phyloP scores from a whole-genome alignment of 2,113 vertebrate species.

The Myocastor coypus region DNA sequence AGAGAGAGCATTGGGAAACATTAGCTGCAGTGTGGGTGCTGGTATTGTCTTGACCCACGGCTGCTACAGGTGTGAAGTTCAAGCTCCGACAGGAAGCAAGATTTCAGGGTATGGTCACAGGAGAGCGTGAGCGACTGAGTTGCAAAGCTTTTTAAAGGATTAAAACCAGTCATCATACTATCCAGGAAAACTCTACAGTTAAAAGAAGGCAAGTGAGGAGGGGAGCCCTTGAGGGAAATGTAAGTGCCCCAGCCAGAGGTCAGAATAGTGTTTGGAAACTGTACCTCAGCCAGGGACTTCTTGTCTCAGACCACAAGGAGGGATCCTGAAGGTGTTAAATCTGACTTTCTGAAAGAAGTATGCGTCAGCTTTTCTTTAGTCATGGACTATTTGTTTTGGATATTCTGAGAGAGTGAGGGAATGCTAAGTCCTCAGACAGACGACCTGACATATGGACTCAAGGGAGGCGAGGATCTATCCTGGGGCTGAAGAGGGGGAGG shows the following conservation, averaged over 20 bases:
- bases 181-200: not conserved
- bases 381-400: slow-evolving; percentile 63
- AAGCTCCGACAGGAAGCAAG: not conserved
- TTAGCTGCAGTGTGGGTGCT: not conserved
- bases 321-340: slow-evolving; percentile 6
- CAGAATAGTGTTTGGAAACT: slow-evolving; percentile 43
- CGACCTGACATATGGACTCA: slow-evolving; percentile 68
- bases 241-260: not conserved
- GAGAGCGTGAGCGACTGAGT: not conserved
- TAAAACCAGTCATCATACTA: not conserved
- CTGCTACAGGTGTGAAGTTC: not conserved
- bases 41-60: slow-evolving; percentile 15
- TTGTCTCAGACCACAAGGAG: not conserved
- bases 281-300: not conserved
- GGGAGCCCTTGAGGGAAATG: not conserved
- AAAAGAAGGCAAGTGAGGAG: fast-evolving
- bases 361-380: slow-evolving; percentile 62
- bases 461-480: slow-evolving; percentile 65
- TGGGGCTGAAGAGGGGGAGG: not conserved
- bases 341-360: slow-evolving; percentile 68
- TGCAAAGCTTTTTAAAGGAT: slow-evolving; percentile 61
- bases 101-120: not conserved
- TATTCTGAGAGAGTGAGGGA: slow-evolving; percentile 74
- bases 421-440: slow-evolving; percentile 70
- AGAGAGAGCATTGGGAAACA: slow-evolving; percentile 33